Conservation (phyloP, 1,140 invertebrate genomes). For the Drosophila simulans region DNA sequence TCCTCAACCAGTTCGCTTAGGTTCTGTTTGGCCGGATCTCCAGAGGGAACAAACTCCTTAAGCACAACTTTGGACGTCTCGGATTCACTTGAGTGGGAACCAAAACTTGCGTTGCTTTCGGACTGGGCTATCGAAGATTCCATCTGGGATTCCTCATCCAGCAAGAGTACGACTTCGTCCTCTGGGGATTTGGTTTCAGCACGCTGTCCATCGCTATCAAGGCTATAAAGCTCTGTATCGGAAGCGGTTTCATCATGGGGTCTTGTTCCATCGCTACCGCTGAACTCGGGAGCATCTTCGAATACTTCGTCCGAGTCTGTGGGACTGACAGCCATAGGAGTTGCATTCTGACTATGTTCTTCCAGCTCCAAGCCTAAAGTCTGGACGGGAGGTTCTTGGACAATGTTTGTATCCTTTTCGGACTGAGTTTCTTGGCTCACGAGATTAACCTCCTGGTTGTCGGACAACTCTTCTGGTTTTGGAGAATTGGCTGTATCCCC, state of each 20-base stretch:
- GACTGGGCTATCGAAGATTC: constrained; percentile 34
- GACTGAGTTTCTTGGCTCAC: not conserved
- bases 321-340: constrained; percentile 9
- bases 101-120: constrained; percentile 50
- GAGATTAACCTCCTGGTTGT: too few relatives aligned
- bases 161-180: constrained; percentile 39
- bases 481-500: not conserved
- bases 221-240: constrained; percentile 71
- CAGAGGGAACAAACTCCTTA: constrained; percentile 73
- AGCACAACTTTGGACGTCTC: constrained; percentile 42
- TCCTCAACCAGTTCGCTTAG: constrained; percentile 86
- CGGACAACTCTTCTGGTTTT: not conserved
- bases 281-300: constrained; percentile 69
- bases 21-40: constrained; percentile 84
- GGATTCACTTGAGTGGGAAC: constrained; percentile 49
- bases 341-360: not conserved
- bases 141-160: constrained; percentile 11
- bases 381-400: not conserved
- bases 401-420: not conserved
- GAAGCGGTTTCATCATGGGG: constrained; percentile 55
- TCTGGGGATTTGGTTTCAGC: constrained; percentile 39
- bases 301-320: constrained; percentile 62
- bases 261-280: constrained; percentile 32
- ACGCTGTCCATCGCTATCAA: constrained; percentile 55
- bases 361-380: not conserved